A percentile compares a stretch with the other conserved stretches of the same genome.
phyloP scores from a whole-genome alignment of 2,888 invertebrate species.

The Sialis lutaria region DNA sequence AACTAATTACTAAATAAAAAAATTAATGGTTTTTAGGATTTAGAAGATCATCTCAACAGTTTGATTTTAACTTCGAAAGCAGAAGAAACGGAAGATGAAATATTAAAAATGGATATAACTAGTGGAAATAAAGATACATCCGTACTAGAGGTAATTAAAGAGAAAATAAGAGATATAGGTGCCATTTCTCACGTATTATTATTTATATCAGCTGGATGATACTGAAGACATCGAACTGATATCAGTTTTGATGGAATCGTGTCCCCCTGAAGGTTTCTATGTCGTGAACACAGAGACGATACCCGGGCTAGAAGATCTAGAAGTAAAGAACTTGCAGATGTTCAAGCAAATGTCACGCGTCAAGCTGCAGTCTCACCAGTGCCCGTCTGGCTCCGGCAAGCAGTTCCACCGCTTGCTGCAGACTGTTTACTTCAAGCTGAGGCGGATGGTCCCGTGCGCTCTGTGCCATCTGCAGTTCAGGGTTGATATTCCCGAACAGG shows the following conservation, averaged over 20 bases:
- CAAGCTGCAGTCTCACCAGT: conserved; percentile 33
- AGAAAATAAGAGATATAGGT: no score
- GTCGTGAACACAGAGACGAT: conserved; percentile 62
- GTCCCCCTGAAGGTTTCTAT: conserved; percentile 58
- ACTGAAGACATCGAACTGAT: conserved; percentile 65
- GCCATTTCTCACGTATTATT: no score
- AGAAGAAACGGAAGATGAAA: conserved; percentile 37
- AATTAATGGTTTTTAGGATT: conserved; percentile 14
- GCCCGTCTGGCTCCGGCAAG: conserved; percentile 25
- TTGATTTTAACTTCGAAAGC: conserved; percentile 32
- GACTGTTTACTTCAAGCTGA: conserved; percentile 75
- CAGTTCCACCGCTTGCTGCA: conserved; percentile 42
- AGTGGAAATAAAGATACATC: conserved; percentile 65
- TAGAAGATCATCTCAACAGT: conserved; percentile 12
- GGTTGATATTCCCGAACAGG: conserved; percentile 74
- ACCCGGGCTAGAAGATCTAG: conserved; percentile 50
- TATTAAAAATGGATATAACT: conserved; percentile 48
- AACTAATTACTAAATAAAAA: not conserved
- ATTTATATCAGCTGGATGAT: conserved; percentile 46
- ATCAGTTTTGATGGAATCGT: conserved; percentile 52
- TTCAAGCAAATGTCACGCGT: conserved; percentile 68
- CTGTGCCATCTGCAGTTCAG: conserved; percentile 65
- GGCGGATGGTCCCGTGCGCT: conserved; percentile 75
- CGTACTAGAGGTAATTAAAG: conserved; percentile 43
- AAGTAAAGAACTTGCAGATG: conserved; percentile 59